A percentile compares a stretch with the other conserved stretches of the same genome.
These are phyloP conservation scores for Lottia scabra DNA, from an alignment of 2,888 invertebrate species.

Conservation along the genomic window DNA sequence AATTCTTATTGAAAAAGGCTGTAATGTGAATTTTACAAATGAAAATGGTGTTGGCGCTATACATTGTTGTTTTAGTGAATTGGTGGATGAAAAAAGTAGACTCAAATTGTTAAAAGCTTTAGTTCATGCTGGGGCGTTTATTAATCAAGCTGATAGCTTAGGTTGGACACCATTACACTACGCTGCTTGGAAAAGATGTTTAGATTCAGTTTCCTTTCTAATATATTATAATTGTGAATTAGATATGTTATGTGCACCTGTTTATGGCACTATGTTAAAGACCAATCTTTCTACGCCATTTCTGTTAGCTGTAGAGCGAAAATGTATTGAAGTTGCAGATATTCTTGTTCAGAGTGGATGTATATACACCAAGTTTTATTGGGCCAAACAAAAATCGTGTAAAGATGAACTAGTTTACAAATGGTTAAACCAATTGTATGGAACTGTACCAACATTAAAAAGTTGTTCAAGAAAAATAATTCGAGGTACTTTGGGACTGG, in stretches of 20 bases:
- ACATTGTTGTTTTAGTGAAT: slow-evolving; percentile 1
- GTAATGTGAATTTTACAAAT: slow-evolving; percentile 1
- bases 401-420: neutral
- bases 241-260: neutral
- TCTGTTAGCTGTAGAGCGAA: neutral
- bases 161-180: slow-evolving; percentile 1
- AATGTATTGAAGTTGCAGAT: neutral
- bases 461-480: neutral
- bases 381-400: neutral
- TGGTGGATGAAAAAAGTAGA: neutral
- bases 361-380: neutral
- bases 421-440: neutral
- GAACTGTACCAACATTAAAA: neutral
- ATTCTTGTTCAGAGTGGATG: neutral
- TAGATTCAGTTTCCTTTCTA: neutral
- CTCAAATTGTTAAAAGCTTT: neutral
- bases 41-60: neutral
- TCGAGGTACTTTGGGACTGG: neutral
- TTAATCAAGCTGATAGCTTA: neutral
- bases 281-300: neutral
- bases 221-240: neutral
- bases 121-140: neutral
- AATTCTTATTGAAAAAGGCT: slow-evolving; percentile 1
- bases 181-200: neutral
- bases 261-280: neutral